Conservation (phyloP, 2,888 invertebrate genomes). For the Proisotoma minuta region DNA sequence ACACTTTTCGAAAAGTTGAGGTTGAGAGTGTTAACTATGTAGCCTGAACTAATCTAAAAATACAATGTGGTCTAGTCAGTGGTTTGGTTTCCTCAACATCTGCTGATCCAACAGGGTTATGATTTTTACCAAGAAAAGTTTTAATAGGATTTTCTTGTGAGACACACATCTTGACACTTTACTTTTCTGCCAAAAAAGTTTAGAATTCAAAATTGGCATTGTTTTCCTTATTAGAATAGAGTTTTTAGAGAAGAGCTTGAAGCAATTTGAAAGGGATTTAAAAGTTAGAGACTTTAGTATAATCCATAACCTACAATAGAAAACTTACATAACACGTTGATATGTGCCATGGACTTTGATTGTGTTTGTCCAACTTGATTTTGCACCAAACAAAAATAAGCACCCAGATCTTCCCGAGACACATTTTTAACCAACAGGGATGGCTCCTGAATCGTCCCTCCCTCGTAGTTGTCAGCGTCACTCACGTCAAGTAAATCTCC, state of each 20-base stretch:
- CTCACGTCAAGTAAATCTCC: constrained; percentile 47
- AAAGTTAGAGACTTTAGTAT: neutral
- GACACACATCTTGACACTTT: neutral
- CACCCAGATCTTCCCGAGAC: constrained; percentile 67
- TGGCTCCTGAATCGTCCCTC: constrained; percentile 69
- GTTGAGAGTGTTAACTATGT: too few species aligned
- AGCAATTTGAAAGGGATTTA: neutral
- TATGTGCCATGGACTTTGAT: constrained; percentile 67
- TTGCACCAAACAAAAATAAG: constrained; percentile 73
- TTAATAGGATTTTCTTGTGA: constrained; percentile 11
- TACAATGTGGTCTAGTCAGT: too few species aligned
- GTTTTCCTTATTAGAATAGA: constrained; percentile 8
- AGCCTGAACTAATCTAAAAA: too few species aligned
- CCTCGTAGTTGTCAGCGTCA: constrained; percentile 62
- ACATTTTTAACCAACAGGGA: constrained; percentile 72
- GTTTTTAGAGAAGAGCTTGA: neutral
- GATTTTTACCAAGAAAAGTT: constrained; percentile 4
- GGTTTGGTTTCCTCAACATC: too few species aligned
- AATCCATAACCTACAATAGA: neutral
- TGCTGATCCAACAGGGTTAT: too few species aligned
- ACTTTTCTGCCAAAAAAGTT: constrained; percentile 2
- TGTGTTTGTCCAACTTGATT: constrained; percentile 73
- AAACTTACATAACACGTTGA: constrained; percentile 77
- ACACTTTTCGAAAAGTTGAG: neutral
- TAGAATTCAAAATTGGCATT: constrained; percentile 13